Percentiles rank a stretch among this genome's conserved stretches.
phyloP scores from a whole-genome alignment of 2,797 vertebrate genomes.

The Carapus acus region DNA sequence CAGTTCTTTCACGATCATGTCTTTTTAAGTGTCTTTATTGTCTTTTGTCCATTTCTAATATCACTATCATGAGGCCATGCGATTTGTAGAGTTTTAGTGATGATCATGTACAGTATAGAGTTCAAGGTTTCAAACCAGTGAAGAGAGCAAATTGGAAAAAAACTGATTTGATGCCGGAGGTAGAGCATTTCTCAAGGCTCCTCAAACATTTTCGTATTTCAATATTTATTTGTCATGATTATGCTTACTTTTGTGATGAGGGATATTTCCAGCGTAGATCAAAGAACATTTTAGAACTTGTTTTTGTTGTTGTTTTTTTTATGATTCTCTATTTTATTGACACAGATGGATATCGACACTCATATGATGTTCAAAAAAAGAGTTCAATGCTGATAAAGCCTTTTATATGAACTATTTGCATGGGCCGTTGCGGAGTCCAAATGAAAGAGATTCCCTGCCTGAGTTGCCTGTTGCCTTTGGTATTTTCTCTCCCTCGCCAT shows the following conservation, averaged over 20 bases:
- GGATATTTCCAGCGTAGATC: constrained; percentile 13
- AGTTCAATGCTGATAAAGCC: too few relatives aligned
- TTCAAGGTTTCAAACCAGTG: constrained; percentile 18
- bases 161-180: neutral
- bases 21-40: constrained; percentile 25
- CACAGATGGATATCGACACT: too few relatives aligned
- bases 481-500: constrained; percentile 1
- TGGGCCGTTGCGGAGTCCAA: too few relatives aligned
- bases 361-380: too few relatives aligned
- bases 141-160: too few relatives aligned
- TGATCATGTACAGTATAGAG: constrained; percentile 12
- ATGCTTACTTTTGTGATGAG: constrained; percentile 35
- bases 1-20: constrained; percentile 37
- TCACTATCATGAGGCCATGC: constrained; percentile 54
- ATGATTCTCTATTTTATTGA: too few relatives aligned
- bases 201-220: constrained; percentile 35
- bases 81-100: constrained; percentile 65
- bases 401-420: neutral
- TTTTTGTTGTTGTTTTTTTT: too few relatives aligned
- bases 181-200: constrained; percentile 1
- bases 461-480: neutral
- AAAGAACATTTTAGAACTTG: too few relatives aligned
- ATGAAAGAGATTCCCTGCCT: neutral
- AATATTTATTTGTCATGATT: constrained; percentile 44
- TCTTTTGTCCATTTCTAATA: constrained; percentile 34